Base-by-base conservation (phyloP, 2,113 vertebrate genomes). In the Dermatemys mawii region DNA sequence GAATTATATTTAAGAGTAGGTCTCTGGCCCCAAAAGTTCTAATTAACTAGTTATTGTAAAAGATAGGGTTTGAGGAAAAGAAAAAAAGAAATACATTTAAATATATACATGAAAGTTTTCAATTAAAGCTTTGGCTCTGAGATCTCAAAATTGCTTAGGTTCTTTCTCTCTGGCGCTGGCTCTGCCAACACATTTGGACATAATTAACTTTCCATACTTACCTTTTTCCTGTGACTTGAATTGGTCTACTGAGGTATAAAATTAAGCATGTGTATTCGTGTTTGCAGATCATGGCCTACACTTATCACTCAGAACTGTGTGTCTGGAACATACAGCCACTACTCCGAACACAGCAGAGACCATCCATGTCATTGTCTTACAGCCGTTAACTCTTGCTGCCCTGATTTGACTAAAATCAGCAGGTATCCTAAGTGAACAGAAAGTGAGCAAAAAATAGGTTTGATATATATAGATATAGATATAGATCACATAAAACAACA, bases 301-400 rank as follows among this genome's bases (percentile, higher is more conserved):
- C 63, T 50, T 76, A 50, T 54, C 54, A 54, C 8, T 54, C 73
- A 46, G 41, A 76, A 76, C 41, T 44, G 38, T 26, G n/a, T 70
- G 38, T 75, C 70, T 75, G 21, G 70, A 75, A 75, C 38, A 75
- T 44, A 44, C 21, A 67, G 67, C 49, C 12, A 78, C 19, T 81
- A 46, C 49, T 26, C 29, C 38, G 9, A 88, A 7, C 0, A 0
- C 11, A 85, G n/a, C 1, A 82, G 26, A 82, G 21, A 51, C n/a
- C 46, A 76, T 78, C 2, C 6, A 87, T 84, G 87, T 84, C 78
- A 76, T 35, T 7, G 83, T 83, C 0, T 0, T 29, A 75, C 1
- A 29, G 32, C 13, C 84, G 84, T 90, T 83, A 29, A 79, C 60
- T 38, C 35, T 70, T 70, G 35, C 32, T 90, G 21, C 41, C 54